These are phyloP conservation scores for Muscicapa adusta DNA, from an alignment of 2,113 vertebrate genomes.

Conservation along the genomic window DNA sequence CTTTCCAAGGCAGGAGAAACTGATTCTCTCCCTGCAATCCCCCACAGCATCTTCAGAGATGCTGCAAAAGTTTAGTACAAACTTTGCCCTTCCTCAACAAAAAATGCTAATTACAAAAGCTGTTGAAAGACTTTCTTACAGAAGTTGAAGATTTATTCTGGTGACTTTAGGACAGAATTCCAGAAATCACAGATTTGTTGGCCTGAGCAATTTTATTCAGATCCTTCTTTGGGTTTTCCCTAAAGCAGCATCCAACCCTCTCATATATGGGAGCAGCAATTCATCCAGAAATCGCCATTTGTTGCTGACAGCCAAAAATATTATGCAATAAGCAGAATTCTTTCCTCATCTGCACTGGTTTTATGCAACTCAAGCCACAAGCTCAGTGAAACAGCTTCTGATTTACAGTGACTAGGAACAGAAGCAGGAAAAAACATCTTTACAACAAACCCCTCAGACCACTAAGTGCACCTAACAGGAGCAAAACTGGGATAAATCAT, in stretches of 20 bases:
- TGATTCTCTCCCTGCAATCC: rapidly evolving
- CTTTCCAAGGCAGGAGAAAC: neutral
- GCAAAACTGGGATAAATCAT: neutral
- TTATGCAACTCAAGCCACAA: neutral
- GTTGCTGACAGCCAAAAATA: neutral
- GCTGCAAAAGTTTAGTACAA: neutral
- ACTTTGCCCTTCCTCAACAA: neutral
- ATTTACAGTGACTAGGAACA: conserved; percentile 1
- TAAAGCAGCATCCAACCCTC: neutral
- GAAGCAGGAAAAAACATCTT: neutral
- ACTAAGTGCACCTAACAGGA: neutral
- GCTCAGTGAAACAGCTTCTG: neutral
- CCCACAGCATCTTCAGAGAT: neutral
- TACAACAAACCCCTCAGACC: neutral
- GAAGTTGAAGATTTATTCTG: neutral
- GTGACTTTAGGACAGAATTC: neutral
- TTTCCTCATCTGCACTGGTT: neutral
- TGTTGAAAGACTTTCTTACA: neutral
- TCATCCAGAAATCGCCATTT: neutral
- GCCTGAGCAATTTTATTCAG: neutral
- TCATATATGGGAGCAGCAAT: neutral
- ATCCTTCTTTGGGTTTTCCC: neutral
- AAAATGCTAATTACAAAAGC: neutral
- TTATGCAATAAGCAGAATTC: neutral
- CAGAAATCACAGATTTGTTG: neutral